Percentiles rank a stretch among this genome's conserved stretches.
These are phyloP conservation scores for Ferdinandea cuprea DNA, from an alignment of 2,888 invertebrate genomes.

Conservation along the genomic window DNA sequence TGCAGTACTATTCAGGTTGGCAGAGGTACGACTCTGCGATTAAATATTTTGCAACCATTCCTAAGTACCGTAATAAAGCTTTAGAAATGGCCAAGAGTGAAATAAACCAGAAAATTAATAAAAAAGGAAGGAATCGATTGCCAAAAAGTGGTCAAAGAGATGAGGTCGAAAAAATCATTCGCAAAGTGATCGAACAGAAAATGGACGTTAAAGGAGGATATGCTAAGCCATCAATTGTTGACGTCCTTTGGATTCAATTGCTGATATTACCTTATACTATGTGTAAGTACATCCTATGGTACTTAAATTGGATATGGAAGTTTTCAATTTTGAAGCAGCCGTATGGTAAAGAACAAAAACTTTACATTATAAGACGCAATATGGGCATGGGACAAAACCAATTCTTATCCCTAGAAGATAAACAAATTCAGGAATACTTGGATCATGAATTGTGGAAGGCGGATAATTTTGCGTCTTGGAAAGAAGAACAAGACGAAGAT, in stretches of 20 bases:
- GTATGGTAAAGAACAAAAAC: constrained; percentile 92
- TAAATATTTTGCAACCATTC: constrained; percentile 92
- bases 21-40: constrained; percentile 93
- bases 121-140: constrained; percentile 84
- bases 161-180: constrained; percentile 91
- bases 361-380: constrained; percentile 91
- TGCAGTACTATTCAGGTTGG: constrained; percentile 92
- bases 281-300: constrained; percentile 89
- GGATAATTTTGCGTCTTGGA: constrained; percentile 91
- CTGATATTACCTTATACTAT: constrained; percentile 91
- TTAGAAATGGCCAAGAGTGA: constrained; percentile 86
- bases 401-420: constrained; percentile 89
- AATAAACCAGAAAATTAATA: constrained; percentile 84
- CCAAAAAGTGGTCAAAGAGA: constrained; percentile 87
- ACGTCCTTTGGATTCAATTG: constrained; percentile 93
- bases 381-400: constrained; percentile 89
- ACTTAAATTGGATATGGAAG: constrained; percentile 91
- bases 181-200: constrained; percentile 93
- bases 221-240: constrained; percentile 90
- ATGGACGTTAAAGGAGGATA: constrained; percentile 97
- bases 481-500: constrained; percentile 91
- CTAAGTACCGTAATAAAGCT: constrained; percentile 93
- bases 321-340: constrained; percentile 89
- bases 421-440: constrained; percentile 89
- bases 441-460: constrained; percentile 91